Evolutionary conservation across 2,888 invertebrate species (phyloP).

Genomic region (Caenorhabditis doughertyi): DNA sequence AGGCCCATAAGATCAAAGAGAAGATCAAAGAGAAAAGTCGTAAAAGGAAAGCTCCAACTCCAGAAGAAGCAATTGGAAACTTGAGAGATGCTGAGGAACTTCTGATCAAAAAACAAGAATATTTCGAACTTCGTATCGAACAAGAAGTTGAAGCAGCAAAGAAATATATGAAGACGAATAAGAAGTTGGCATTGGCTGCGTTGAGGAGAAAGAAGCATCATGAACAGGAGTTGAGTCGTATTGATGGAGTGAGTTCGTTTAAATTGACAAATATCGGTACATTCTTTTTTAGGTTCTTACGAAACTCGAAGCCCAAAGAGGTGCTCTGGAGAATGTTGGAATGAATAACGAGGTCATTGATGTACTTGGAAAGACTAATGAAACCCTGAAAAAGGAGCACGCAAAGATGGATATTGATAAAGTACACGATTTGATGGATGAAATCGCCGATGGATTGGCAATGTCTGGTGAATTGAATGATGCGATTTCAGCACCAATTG

Average conservation of each 20-base stretch:
- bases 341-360: constrained; percentile 72
- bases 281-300: constrained; percentile 63
- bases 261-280: neutral
- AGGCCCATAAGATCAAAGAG: constrained; percentile 65
- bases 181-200: constrained; percentile 71
- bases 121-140: constrained; percentile 70
- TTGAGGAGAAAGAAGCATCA: constrained; percentile 72
- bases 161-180: constrained; percentile 71
- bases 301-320: constrained; percentile 72
- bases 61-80: constrained; percentile 72
- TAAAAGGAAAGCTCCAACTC: constrained; percentile 66
- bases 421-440: constrained; percentile 75
- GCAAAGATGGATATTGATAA: constrained; percentile 72
- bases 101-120: constrained; percentile 71
- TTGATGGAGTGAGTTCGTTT: constrained; percentile 62
- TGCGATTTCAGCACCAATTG: constrained; percentile 72
- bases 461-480: constrained; percentile 68
- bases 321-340: constrained; percentile 74
- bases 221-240: constrained; percentile 68
- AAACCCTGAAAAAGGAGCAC: constrained; percentile 72
- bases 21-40: constrained; percentile 67
- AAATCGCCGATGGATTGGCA: constrained; percentile 71
- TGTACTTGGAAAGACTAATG: constrained; percentile 70
- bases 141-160: constrained; percentile 70
- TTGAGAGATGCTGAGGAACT: constrained; percentile 72